Evolutionary conservation across 2,888 invertebrate species (phyloP).

Genomic region (Lypha dubia): DNA sequence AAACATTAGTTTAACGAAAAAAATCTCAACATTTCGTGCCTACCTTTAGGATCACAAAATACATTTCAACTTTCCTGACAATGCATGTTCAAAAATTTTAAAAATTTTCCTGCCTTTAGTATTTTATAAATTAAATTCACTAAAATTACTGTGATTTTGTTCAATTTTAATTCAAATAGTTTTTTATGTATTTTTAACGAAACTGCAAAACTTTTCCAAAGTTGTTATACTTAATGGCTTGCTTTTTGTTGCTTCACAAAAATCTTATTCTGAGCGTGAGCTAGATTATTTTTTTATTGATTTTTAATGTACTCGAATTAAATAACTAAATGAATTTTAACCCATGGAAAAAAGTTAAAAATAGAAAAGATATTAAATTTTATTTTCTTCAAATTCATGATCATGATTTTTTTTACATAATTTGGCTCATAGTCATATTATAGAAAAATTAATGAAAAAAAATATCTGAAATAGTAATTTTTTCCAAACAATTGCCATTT

Average conservation of each 20-base stretch:
- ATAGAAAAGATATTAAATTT: conserved; percentile 20
- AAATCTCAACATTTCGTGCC: too few species aligned
- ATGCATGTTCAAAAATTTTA: too few species aligned
- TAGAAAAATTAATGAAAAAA: neutral
- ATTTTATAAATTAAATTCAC: too few species aligned
- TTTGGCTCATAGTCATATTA: conserved; percentile 45
- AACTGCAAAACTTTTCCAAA: neutral
- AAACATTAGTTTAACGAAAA: too few species aligned
- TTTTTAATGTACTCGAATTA: conserved; percentile 4
- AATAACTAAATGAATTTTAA: neutral
- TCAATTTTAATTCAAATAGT: too few species aligned
- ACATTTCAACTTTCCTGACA: too few species aligned
- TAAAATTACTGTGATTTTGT: too few species aligned
- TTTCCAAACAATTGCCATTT: neutral
- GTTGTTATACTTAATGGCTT: neutral
- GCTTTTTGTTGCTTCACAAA: neutral
- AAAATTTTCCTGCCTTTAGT: too few species aligned
- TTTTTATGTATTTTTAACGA: too few species aligned
- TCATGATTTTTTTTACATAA: neutral
- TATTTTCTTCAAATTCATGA: neutral
- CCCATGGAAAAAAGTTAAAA: neutral
- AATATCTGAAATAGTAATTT: neutral
- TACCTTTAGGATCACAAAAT: too few species aligned
- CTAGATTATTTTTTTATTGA: neutral
- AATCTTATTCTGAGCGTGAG: neutral